Conservation (phyloP, 1,140 invertebrate species). For the Drosophila nigromelanica region DNA sequence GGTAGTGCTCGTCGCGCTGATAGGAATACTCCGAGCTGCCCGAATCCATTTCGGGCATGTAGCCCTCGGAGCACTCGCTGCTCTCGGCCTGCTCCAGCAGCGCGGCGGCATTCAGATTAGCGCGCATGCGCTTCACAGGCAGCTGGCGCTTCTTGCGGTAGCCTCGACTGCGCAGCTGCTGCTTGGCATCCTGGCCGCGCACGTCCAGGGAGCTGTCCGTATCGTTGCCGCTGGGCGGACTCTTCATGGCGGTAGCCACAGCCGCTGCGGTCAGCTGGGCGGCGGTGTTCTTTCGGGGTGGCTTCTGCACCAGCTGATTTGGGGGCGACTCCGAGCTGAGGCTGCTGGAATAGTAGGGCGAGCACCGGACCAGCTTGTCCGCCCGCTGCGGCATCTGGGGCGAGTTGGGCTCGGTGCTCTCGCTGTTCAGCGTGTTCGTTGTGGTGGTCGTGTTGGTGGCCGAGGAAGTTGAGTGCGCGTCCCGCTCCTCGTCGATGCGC, state of each 20-base stretch:
- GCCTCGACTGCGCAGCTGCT: slow-evolving; percentile 86
- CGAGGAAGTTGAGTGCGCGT: slow-evolving; percentile 64
- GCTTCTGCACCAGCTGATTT: slow-evolving; percentile 86
- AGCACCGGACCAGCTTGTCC: slow-evolving; percentile 87
- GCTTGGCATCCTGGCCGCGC: slow-evolving; percentile 86
- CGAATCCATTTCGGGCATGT: slow-evolving; percentile 88
- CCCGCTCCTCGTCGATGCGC: slow-evolving; percentile 74
- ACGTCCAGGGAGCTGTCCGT: slow-evolving; percentile 88
- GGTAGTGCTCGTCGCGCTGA: slow-evolving; percentile 84
- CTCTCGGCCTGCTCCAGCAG: slow-evolving; percentile 85
- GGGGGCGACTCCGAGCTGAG: slow-evolving; percentile 88
- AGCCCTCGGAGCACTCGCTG: slow-evolving; percentile 87
- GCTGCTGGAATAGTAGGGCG: slow-evolving; percentile 89
- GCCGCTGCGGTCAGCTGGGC: slow-evolving; percentile 48
- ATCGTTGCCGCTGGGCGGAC: slow-evolving; percentile 88
- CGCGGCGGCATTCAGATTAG: slow-evolving; percentile 84
- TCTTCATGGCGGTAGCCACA: slow-evolving; percentile 85
- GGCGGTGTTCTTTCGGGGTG: slow-evolving; percentile 85
- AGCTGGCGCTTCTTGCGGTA: slow-evolving; percentile 87
- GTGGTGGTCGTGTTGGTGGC: slow-evolving; percentile 78
- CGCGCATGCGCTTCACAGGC: slow-evolving; percentile 85
- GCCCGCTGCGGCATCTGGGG: slow-evolving; percentile 83
- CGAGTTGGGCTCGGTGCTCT: slow-evolving; percentile 80
- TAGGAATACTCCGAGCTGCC: slow-evolving; percentile 87
- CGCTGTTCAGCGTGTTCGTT: slow-evolving; percentile 75